Base-by-base conservation (phyloP, 2,113 vertebrate species). In the Antechinus flavipes region DNA sequence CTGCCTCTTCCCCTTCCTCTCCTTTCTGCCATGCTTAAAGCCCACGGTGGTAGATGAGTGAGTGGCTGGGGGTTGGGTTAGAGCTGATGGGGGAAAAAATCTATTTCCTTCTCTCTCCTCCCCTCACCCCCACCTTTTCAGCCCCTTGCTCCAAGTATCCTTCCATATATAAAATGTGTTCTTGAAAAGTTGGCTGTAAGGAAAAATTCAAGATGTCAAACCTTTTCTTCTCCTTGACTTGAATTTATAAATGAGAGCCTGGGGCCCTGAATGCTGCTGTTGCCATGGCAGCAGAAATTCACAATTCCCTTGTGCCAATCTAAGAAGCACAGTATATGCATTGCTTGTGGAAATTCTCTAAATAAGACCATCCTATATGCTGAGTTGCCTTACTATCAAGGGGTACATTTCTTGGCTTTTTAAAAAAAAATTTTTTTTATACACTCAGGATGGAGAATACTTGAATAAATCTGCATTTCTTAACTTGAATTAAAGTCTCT, bases 1-100 rank as follows among this genome's bases (percentile, higher is more conserved):
- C 23, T 76, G 46, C 9, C 0, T 0, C 2, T 54, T 0, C 3
- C 0, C 0, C 1, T 14, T 54, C 3, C 2, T n/a, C 19, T 93
- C 27, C 61, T 90, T 47, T 91, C 55, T 94, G 10, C n/a, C 94
- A 76, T 50, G 84, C 1, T 25, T 84, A 23, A 84, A 84, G 68
- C n/a, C 68, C 68, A 84, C 68, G 2, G n/a, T 84, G 68, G 68
- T 42, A n/a, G 68, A 84, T 16, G 42, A 42, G 68, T 84, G 68
- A 19, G 68, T 84, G 68, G n/a, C 68, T 84, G 68, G 68, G 68
- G n/a, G 35, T n/a, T 84, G 68, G 68, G 68, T 42, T 84, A 42
- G 68, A 42, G n/a, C 35, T 22, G 68, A 84, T 19, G 68, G 68
- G 68, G 2, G 42, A 42, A 76, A 84, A 35, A 11, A n/a, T 42